Percentiles rank a stretch among this genome's conserved stretches.
These are phyloP conservation scores for Dusona sp. DNA, from an alignment of 2,888 invertebrate species.

Conservation along the genomic window DNA sequence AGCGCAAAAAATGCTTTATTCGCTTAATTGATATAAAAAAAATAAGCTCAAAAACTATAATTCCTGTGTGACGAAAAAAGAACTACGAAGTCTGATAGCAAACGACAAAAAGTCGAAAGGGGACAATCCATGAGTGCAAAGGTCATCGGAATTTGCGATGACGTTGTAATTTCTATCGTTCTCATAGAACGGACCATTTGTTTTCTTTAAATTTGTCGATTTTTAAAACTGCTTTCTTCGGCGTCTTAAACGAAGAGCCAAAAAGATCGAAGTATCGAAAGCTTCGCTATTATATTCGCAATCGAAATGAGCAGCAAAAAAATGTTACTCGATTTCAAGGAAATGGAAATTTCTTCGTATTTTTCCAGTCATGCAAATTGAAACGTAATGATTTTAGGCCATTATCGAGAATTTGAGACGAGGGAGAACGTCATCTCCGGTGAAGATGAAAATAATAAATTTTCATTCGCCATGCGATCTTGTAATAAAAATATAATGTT, in stretches of 20 bases:
- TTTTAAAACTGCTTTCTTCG: background rate
- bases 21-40: background rate
- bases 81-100: background rate
- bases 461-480: constrained; percentile 18
- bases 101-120: background rate
- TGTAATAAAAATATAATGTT: constrained; percentile 19
- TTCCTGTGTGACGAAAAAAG: background rate
- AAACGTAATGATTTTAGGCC: background rate
- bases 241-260: too few relatives aligned
- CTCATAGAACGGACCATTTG: background rate
- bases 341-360: background rate
- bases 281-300: too few relatives aligned
- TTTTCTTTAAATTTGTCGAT: background rate
- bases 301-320: background rate
- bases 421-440: background rate
- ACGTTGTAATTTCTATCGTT: background rate
- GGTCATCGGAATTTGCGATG: background rate
- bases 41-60: background rate
- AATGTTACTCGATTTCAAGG: background rate
- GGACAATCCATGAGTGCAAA: background rate
- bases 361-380: background rate
- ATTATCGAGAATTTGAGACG: background rate
- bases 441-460: background rate
- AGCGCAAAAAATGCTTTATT: background rate
- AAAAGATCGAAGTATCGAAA: too few relatives aligned